These are phyloP conservation scores for Parnassius smintheus DNA, from an alignment of 2,888 invertebrate species.

Conservation along the genomic window DNA sequence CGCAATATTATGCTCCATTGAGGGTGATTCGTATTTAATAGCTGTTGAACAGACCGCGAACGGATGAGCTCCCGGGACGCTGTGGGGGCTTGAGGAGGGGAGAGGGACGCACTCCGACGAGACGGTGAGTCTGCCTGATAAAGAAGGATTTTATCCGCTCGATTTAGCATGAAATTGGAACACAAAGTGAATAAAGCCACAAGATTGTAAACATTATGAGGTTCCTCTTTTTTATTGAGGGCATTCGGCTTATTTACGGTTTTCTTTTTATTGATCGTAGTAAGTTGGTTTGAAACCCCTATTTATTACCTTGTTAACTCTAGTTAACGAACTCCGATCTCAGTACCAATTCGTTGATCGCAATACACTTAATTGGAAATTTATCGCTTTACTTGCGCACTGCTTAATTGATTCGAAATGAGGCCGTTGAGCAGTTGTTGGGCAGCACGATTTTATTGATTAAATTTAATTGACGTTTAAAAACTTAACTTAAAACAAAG, in stretches of 20 bases:
- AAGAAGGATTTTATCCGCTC: constrained; percentile 78
- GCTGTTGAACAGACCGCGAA: constrained; percentile 56
- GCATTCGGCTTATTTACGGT: constrained; percentile 75
- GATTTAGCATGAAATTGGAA: constrained; percentile 82
- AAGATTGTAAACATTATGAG: constrained; percentile 80
- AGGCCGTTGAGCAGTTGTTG: constrained; percentile 49
- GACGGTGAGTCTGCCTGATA: constrained; percentile 78
- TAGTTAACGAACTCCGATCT: constrained; percentile 74
- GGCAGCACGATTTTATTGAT: constrained; percentile 35
- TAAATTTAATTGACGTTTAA: constrained; percentile 50
- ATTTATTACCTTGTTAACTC: constrained; percentile 79
- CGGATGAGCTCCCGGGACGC: constrained; percentile 34
- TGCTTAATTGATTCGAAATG: constrained; percentile 66
- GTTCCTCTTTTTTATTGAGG: constrained; percentile 75
- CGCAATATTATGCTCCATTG: constrained; percentile 61
- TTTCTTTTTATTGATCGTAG: constrained; percentile 73
- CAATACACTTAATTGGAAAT: constrained; percentile 69
- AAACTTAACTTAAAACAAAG: constrained; percentile 33
- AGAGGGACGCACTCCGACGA: constrained; percentile 48
- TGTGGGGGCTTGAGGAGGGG: constrained; percentile 32
- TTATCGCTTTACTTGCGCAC: constrained; percentile 63
- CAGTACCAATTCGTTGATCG: constrained; percentile 55
- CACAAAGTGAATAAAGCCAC: constrained; percentile 81
- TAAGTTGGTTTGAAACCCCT: constrained; percentile 60
- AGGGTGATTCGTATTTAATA: constrained; percentile 68